Evolutionary conservation across 2,797 vertebrate species (phyloP).

Genomic region (Tinamus major): DNA sequence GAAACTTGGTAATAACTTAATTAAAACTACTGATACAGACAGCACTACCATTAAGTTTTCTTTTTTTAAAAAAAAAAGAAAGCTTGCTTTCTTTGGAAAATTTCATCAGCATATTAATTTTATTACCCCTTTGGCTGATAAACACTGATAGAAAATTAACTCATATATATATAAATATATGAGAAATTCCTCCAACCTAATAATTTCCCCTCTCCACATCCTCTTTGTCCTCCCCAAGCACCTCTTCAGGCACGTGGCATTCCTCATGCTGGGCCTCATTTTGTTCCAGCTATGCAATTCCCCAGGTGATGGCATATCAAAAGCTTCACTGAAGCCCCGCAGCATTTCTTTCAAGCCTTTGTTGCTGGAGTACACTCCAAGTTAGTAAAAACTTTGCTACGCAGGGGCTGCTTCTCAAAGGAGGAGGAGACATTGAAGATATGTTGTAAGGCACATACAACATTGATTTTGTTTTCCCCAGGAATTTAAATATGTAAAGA

Average conservation of each 20-base stretch:
- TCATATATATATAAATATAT: background rate
- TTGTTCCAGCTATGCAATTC: background rate
- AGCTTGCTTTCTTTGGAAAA: background rate
- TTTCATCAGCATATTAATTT: background rate
- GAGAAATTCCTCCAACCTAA: background rate
- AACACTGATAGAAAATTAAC: background rate
- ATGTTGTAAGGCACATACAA: background rate
- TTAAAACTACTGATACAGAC: background rate
- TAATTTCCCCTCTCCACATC: background rate
- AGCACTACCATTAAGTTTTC: background rate
- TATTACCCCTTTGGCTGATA: background rate
- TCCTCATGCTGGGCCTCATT: background rate
- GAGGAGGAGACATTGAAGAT: background rate
- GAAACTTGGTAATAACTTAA: background rate
- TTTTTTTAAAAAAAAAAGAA: background rate
- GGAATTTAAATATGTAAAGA: background rate
- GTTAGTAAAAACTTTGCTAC: background rate
- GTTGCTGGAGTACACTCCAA: background rate
- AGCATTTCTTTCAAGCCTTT: constrained; percentile 30
- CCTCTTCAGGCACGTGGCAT: background rate
- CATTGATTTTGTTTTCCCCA: background rate
- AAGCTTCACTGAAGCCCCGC: constrained; percentile 13
- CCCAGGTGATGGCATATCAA: constrained; percentile 14
- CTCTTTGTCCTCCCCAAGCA: background rate
- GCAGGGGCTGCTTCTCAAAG: background rate